Evolutionary conservation across 2,888 invertebrate genomes (phyloP).

Genomic region (Zonitis immaculata): DNA sequence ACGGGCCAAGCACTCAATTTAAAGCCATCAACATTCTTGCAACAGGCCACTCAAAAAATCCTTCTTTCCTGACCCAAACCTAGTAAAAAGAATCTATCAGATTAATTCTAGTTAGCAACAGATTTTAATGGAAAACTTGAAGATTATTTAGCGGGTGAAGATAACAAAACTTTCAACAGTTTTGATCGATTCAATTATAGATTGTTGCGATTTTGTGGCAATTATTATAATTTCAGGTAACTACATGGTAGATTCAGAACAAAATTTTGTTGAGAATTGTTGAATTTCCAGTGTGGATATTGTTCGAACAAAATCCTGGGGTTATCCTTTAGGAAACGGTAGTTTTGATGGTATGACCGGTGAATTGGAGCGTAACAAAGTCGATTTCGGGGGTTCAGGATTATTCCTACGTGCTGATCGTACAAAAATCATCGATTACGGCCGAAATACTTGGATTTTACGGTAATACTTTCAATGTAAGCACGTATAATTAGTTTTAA

Average conservation of each 20-base stretch:
- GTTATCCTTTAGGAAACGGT: conserved; percentile 34
- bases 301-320: conserved; percentile 35
- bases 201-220: conserved; percentile 29
- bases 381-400: conserved; percentile 39
- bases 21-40: too few relatives aligned
- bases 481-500: too few relatives aligned
- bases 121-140: conserved; percentile 30
- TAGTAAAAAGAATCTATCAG: too few relatives aligned
- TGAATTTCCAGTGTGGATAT: conserved; percentile 31
- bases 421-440: conserved; percentile 34
- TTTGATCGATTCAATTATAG: conserved; percentile 38
- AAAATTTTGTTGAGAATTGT: too few relatives aligned
- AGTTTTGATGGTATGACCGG: conserved; percentile 41
- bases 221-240: conserved; percentile 40
- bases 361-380: conserved; percentile 27
- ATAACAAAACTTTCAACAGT: conserved; percentile 33
- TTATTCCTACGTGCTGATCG: conserved; percentile 37
- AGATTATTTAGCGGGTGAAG: conserved; percentile 33
- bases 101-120: too few relatives aligned
- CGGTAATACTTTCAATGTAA: conserved; percentile 26
- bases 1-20: too few relatives aligned
- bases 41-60: too few relatives aligned
- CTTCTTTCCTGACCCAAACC: too few relatives aligned
- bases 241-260: too few relatives aligned
- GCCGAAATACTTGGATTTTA: conserved; percentile 38